These are phyloP conservation scores for Eubasilissa regina DNA, from an alignment of 1,140 invertebrate species.

Conservation along the genomic window DNA sequence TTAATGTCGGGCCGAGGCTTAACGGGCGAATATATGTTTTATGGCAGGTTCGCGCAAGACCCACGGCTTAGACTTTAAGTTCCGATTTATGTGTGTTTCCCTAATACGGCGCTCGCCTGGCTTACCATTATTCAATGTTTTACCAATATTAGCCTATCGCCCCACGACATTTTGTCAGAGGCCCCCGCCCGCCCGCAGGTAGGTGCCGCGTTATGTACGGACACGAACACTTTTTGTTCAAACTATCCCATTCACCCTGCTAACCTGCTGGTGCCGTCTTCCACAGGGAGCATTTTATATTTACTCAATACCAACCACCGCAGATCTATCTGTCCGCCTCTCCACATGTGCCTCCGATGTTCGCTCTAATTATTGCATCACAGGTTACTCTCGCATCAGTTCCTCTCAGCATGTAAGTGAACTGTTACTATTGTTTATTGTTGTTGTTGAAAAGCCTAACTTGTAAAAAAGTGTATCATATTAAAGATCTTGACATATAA, in stretches of 20 bases:
- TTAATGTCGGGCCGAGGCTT: no score
- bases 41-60: conserved; percentile 4
- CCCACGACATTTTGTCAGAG: conserved; percentile 7
- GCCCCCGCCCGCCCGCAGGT: background rate
- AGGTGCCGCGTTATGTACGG: background rate
- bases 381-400: no score
- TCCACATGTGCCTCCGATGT: no score
- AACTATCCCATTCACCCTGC: background rate
- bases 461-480: no score
- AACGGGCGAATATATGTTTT: background rate
- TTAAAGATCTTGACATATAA: no score
- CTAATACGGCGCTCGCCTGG: background rate
- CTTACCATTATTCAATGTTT: conserved; percentile 24
- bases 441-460: no score
- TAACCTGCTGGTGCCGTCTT: background rate
- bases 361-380: no score
- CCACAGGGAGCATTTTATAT: no score
- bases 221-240: conserved; percentile 20
- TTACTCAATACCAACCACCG: no score
- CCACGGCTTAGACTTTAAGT: conserved; percentile 18
- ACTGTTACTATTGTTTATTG: no score
- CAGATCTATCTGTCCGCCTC: no score
- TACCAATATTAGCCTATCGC: conserved; percentile 25
- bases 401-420: no score
- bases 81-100: conserved; percentile 14